These are phyloP conservation scores for Siphlonurus alternatus DNA, from an alignment of 2,888 invertebrate genomes.

Conservation along the genomic window DNA sequence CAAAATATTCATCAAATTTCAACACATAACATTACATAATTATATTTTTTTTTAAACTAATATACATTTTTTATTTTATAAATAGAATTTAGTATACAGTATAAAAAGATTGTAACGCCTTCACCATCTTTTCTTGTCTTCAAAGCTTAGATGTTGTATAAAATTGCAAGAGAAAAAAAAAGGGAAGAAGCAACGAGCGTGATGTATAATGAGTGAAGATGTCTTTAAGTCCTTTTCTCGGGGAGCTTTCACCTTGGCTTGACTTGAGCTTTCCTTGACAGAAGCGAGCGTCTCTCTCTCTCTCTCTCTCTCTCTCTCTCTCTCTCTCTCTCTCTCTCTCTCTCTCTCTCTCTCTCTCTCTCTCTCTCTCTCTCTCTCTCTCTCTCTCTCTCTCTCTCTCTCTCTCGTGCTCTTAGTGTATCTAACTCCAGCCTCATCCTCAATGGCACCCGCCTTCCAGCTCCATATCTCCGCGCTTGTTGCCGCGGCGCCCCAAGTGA, in stretches of 20 bases:
- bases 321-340: background rate
- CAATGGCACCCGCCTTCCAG: too few species aligned
- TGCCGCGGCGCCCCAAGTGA: background rate
- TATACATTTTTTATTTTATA: too few species aligned
- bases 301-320: background rate
- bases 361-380: background rate
- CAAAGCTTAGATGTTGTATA: too few species aligned
- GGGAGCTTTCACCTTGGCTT: background rate
- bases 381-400: background rate
- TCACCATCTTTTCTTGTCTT: too few species aligned
- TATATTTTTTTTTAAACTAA: too few species aligned
- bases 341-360: background rate
- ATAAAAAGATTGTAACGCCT: too few species aligned
- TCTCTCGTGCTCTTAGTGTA: background rate
- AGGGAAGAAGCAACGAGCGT: too few species aligned
- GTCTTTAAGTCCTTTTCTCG: background rate
- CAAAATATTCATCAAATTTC: too few species aligned
- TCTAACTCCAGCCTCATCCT: too few species aligned
- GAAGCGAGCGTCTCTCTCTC: background rate
- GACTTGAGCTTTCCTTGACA: background rate
- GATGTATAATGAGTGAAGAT: background rate
- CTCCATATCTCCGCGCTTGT: background rate
- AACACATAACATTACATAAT: too few species aligned
- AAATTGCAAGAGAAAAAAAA: background rate
- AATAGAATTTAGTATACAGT: too few species aligned